Percentiles rank a stretch among this genome's conserved stretches.
Conservation (phyloP, 2,888 invertebrate genomes). For the Ornithoptera priamus region DNA sequence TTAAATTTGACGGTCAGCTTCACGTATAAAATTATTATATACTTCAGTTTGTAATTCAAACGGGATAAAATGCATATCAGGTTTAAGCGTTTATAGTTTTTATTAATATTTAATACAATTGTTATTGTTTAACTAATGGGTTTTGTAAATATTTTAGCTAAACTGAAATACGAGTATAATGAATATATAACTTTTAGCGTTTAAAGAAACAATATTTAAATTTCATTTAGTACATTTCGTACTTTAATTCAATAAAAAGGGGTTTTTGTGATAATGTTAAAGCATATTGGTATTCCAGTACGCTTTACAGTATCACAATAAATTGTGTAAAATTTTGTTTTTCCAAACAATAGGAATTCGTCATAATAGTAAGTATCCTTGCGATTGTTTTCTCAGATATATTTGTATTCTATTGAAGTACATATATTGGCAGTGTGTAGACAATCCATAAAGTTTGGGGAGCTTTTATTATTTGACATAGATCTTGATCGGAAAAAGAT, state of each 20-base stretch:
- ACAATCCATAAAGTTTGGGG: constrained; percentile 15
- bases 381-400: constrained; percentile 16
- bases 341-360: constrained; percentile 9
- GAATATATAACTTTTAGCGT: no score
- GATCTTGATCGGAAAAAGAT: constrained; percentile 14
- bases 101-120: not conserved
- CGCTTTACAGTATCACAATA: not conserved
- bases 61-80: not conserved
- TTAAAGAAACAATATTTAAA: not conserved
- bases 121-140: no score
- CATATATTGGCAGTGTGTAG: constrained; percentile 19
- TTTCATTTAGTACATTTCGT: not conserved
- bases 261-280: not conserved
- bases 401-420: constrained; percentile 25
- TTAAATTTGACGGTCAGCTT: constrained; percentile 26
- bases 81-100: not conserved
- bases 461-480: constrained; percentile 19
- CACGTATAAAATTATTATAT: constrained; percentile 19
- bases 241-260: not conserved
- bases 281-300: not conserved
- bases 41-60: constrained; percentile 6
- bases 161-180: no score
- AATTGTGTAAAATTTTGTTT: constrained; percentile 4
- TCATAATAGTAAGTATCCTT: constrained; percentile 18
- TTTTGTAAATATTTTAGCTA: not conserved